Base-by-base conservation (phyloP, 2,888 invertebrate genomes). In the Habroteleia sp. region DNA sequence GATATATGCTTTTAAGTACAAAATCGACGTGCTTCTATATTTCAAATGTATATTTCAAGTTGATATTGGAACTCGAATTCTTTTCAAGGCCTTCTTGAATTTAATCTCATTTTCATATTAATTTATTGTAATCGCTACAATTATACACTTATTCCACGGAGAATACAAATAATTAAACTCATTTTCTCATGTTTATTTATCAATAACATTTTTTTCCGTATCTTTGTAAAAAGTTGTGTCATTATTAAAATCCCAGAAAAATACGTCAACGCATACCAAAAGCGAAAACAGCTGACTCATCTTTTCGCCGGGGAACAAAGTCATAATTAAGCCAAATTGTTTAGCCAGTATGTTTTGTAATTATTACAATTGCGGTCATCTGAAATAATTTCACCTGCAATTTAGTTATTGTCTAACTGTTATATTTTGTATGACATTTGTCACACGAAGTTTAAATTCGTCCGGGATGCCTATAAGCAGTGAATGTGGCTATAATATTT, bases 241-340 rank as follows among this genome's bases (percentile, higher is more conserved):
- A 46, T 52, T 58, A 65, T 58, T 63, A 48, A 58, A 73, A 52
- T 73, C 65, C 27, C 41, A 44, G 58, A 48, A 60, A 46, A 58
- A 73, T 65, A 73, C 72, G 65, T 73, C 65, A 73, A 73, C 65
- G 65, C 52, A 65, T 58, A 52, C 72, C 72, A 52, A 65, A 58
- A 65, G 48, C 50, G 58, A 63, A 63, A 73, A 60, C 52, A 66
- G 65, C 73, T 66, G 65, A 73, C 65, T 73, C 72, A 73, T n/a
- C 63, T 50, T 58, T 63, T 65, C 48, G 35, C 31, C 10, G 17
- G 37, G 3, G 29, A 52, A 72, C 65, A 63, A 65, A 58, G 44
- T 73, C 54, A 52, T 63, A 73, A 73, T 65, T 73, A 58, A 71
- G 58, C 52, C 65, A 58, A 73, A 73, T 73, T 65, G 58, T 73